Base-by-base conservation (phyloP, 2,113 vertebrate genomes). In the Ceuthmochares aereus region DNA sequence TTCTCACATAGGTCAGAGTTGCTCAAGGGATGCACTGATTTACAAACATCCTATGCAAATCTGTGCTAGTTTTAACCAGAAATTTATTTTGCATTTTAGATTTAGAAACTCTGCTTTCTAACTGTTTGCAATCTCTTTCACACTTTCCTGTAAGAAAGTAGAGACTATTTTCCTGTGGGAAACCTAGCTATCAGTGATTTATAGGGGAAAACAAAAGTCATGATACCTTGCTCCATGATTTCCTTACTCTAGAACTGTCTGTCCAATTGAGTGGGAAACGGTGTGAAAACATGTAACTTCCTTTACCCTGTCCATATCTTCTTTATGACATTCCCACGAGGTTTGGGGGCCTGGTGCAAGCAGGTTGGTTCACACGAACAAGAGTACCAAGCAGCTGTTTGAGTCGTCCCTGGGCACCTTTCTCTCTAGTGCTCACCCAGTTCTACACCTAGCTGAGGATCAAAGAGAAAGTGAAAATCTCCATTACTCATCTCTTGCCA, bases 41-140 rank as follows among this genome's bases (percentile, higher is more conserved):
- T 89, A 52, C 69, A 89, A 52, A 72, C 23, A 73, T 84, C 43
- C 21, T 74, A 52, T 96, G 66, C 62, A 97, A 97, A 96, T 84
- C 32, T 92, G 58, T 59, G 75, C 55, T 93, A 13, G 1, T 82
- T 93, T 88, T 54, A 95, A 74, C 64, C 40, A 79, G 58, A 10
- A 74, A 74, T n/a, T 81, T 72, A 81, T n/a, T 92, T 91, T 42
- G 40, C 23, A 40, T 55, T 95, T 88, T 45, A 70, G 62, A 76
- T 74, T 74, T 47, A 87, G 34, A 85, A 87, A 82, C 47, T 75
- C 58, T 84, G 30, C 47, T 94, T 90, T 77, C 49, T 43, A 84
- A 27, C 42, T 70, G 54, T 83, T 92, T 83, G 76, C 30, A 70
- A 93, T 22, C 16, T 29, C 43, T 89, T 96, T 94, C 52, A 80